Conservation (phyloP, 2,888 invertebrate species). For the Willowsia nigromaculata region DNA sequence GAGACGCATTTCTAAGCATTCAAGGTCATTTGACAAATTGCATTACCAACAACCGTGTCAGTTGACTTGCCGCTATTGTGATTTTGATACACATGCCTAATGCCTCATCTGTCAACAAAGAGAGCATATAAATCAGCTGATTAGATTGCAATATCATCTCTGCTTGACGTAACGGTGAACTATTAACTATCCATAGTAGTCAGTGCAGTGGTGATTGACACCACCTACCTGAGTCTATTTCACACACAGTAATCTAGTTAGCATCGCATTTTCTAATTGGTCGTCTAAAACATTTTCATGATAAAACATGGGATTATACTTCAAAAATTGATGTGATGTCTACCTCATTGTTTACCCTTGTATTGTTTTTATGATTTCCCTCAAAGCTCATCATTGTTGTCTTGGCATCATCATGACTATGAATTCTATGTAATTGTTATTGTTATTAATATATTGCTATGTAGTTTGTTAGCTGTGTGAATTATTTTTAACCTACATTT, state of each 20-base stretch:
- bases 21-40: neutral
- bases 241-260: neutral
- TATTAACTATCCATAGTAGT: neutral
- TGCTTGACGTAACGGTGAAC: no score
- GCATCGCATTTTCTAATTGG: neutral
- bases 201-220: neutral
- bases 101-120: neutral
- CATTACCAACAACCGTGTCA: neutral
- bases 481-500: slow-evolving; percentile 14
- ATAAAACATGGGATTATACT: neutral
- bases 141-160: neutral
- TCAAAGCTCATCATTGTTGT: neutral
- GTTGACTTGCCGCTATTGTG: no score
- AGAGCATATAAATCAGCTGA: neutral
- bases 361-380: neutral
- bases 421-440: neutral
- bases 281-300: neutral
- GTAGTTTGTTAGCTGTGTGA: neutral
- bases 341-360: neutral
- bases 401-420: neutral
- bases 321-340: neutral
- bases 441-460: neutral
- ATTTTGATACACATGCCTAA: neutral
- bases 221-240: neutral
- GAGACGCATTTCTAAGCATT: neutral